Percentiles rank a stretch among this genome's conserved stretches.
phyloP scores from a whole-genome alignment of 2,797 vertebrate genomes.

The Carcharodon carcharias region DNA sequence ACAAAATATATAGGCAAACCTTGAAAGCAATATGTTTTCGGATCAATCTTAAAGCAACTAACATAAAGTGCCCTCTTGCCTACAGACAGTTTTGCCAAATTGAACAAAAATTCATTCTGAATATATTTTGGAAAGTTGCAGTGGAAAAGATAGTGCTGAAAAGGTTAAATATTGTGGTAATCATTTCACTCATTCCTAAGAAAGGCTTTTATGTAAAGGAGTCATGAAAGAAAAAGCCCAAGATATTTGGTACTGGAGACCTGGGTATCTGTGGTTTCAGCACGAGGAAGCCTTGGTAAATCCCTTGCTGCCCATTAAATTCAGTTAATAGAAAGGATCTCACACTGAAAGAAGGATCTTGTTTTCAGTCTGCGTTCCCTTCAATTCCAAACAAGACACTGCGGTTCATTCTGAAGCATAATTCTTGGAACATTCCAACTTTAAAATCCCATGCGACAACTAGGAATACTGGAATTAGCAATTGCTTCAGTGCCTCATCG shows the following conservation, averaged over 20 bases:
- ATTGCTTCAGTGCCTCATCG: background rate
- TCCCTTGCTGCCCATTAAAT: slow-evolving; percentile 27
- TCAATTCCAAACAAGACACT: slow-evolving; percentile 27
- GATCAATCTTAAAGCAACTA: background rate
- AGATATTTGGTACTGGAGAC: slow-evolving; percentile 18
- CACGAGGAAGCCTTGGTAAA: slow-evolving; percentile 3
- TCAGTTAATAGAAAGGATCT: slow-evolving; percentile 30
- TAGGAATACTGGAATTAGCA: background rate
- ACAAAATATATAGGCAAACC: background rate
- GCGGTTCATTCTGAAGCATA: background rate
- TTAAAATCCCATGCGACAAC: background rate
- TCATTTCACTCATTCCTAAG: background rate
- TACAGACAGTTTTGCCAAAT: background rate
- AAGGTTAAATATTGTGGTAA: background rate
- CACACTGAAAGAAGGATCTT: slow-evolving; percentile 25
- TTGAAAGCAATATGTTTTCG: background rate
- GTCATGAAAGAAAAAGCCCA: background rate
- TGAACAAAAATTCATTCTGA: background rate
- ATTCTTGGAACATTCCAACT: slow-evolving; percentile 19
- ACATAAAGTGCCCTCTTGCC: background rate
- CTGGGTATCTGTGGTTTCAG: slow-evolving; percentile 19
- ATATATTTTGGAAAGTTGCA: slow-evolving; percentile 1
- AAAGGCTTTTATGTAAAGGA: slow-evolving; percentile 7
- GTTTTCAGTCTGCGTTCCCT: background rate
- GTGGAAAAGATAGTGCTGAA: background rate